These are phyloP conservation scores for Caenorhabditis auriculariae DNA, from an alignment of 2,888 invertebrate species.

Conservation along the genomic window DNA sequence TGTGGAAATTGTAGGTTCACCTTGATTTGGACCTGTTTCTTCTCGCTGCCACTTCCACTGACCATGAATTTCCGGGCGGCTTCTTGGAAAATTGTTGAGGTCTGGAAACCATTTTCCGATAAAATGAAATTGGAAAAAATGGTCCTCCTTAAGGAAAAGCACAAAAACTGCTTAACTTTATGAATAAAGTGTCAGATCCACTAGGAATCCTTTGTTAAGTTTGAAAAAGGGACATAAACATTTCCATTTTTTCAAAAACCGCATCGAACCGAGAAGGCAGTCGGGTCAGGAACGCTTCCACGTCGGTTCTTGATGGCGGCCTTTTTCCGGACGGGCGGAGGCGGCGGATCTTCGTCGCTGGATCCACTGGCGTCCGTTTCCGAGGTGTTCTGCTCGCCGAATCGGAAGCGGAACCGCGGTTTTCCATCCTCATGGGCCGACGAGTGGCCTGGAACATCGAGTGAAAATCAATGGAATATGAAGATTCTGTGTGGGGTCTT, in stretches of 20 bases:
- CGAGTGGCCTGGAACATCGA: too few species aligned
- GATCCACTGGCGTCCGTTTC: too few species aligned
- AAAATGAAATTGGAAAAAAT: neutral
- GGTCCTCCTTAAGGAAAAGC: too few species aligned
- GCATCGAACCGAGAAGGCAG: slow-evolving; percentile 3
- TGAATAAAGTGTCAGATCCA: too few species aligned
- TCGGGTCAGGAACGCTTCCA: slow-evolving; percentile 45
- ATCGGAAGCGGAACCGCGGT: too few species aligned
- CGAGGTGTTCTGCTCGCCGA: too few species aligned
- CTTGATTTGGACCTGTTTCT: neutral
- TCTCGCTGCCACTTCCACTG: slow-evolving; percentile 22
- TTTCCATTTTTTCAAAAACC: neutral
- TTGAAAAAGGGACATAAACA: too few species aligned
- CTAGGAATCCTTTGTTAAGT: too few species aligned
- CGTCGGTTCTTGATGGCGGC: slow-evolving; percentile 34
- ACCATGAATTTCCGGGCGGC: slow-evolving; percentile 49
- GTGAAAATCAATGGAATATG: too few species aligned
- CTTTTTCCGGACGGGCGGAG: slow-evolving; percentile 31
- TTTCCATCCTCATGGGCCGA: too few species aligned
- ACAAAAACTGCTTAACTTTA: too few species aligned
- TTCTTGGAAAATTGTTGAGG: slow-evolving; percentile 44
- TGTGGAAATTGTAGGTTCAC: neutral
- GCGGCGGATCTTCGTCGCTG: slow-evolving; percentile 9
- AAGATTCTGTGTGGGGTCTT: too few species aligned
- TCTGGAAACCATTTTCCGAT: slow-evolving; percentile 18